Evolutionary conservation across 2,888 invertebrate species (phyloP).

Genomic region (Hesperia comma): DNA sequence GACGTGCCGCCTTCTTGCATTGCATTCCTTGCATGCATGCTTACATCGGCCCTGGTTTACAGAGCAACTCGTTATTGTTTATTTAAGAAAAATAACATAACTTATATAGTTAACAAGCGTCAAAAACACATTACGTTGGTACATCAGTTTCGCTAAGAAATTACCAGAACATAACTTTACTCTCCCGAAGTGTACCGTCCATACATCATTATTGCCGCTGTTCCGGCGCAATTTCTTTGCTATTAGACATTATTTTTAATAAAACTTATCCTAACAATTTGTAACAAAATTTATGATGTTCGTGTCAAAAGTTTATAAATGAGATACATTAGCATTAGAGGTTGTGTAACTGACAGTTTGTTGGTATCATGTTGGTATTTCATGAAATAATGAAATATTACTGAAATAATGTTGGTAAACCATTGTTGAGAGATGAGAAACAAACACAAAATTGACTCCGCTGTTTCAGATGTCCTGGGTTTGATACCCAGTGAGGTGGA

Average conservation of each 20-base stretch:
- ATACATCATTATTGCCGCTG: slow-evolving; percentile 18
- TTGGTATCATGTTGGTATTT: not conserved
- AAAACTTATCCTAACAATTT: slow-evolving; percentile 24
- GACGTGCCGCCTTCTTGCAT: too few species aligned
- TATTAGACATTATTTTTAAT: slow-evolving; percentile 20
- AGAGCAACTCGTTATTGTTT: too few species aligned
- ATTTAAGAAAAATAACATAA: too few species aligned
- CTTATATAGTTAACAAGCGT: too few species aligned
- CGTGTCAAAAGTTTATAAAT: slow-evolving; percentile 31
- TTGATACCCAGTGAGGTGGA: too few species aligned
- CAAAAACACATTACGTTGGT: too few species aligned
- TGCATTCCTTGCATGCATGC: too few species aligned
- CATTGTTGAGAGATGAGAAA: too few species aligned
- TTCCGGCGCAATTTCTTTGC: slow-evolving; percentile 4
- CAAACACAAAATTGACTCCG: too few species aligned
- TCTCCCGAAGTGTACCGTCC: not conserved
- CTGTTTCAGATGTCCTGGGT: too few species aligned
- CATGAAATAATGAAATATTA: not conserved
- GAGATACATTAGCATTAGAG: slow-evolving; percentile 1
- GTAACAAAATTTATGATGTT: slow-evolving; percentile 25
- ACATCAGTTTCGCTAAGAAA: slow-evolving; percentile 13
- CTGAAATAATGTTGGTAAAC: too few species aligned
- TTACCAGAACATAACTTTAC: slow-evolving; percentile 5
- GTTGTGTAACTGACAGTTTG: not conserved
- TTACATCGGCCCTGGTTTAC: too few species aligned